phyloP scores from a whole-genome alignment of 2,113 vertebrate genomes.

The Nycticebus coucang region DNA sequence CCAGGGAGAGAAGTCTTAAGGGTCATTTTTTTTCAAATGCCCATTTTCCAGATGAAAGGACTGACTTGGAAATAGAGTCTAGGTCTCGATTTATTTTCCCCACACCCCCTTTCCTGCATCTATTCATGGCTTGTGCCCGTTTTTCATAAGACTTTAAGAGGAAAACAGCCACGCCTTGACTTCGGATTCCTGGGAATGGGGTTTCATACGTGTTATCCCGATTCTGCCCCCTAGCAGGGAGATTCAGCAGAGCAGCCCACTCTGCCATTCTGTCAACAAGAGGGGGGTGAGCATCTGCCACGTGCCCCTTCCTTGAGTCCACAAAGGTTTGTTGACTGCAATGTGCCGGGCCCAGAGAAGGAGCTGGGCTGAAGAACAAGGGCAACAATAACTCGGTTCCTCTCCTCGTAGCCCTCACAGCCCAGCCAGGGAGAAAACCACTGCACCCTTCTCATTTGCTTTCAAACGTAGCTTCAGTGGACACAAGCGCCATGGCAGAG shows the following conservation, averaged over 20 bases:
- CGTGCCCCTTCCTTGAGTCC: background rate
- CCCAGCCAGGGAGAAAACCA: background rate
- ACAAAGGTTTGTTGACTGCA: background rate
- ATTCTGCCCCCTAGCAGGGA: background rate
- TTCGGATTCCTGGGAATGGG: background rate
- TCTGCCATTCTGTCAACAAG: background rate
- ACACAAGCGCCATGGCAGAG: background rate
- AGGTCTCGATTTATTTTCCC: background rate
- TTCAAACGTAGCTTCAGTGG: background rate
- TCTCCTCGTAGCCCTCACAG: background rate
- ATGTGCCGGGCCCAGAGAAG: background rate
- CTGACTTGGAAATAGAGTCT: background rate
- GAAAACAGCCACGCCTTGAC: background rate
- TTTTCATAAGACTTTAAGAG: background rate
- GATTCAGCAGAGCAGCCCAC: background rate
- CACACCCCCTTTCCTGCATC: too few species aligned
- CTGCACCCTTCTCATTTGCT: background rate
- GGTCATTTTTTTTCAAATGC: background rate
- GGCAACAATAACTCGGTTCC: too few species aligned
- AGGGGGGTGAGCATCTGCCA: background rate
- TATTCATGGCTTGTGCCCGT: background rate
- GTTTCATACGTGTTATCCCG: background rate
- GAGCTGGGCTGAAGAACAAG: background rate
- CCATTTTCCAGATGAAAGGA: background rate
- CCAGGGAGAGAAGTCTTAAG: background rate